A percentile compares a stretch with the other conserved stretches of the same genome.
These are phyloP conservation scores for Drosophila pseudoananassae DNA, from an alignment of 1,140 invertebrate species.

Conservation along the genomic window DNA sequence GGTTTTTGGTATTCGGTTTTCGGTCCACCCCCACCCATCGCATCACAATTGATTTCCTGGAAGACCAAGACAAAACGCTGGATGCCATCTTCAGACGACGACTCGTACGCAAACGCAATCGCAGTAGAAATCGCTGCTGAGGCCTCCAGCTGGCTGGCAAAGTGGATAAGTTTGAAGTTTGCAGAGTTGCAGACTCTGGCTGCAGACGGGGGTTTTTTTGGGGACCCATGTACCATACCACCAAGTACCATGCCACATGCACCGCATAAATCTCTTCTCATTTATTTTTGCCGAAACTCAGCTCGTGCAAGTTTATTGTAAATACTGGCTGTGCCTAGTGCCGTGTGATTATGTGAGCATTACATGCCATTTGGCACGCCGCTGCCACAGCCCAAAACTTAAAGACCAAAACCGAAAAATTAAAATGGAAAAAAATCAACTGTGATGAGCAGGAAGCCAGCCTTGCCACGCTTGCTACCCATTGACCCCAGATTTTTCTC, in stretches of 20 bases:
- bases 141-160: constrained; percentile 38
- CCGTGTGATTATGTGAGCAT: constrained; percentile 61
- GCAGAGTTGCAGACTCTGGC: constrained; percentile 11
- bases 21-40: constrained; percentile 39
- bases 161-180: constrained; percentile 18
- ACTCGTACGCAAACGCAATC: constrained; percentile 6
- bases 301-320: constrained; percentile 48
- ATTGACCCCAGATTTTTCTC: constrained; percentile 45
- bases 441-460: constrained; percentile 52
- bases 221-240: constrained; percentile 51
- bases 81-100: constrained; percentile 68
- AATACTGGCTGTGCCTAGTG: constrained; percentile 43
- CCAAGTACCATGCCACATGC: constrained; percentile 50
- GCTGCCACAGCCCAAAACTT: constrained; percentile 41
- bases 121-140: constrained; percentile 8
- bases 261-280: constrained; percentile 74
- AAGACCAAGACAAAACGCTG: constrained; percentile 50
- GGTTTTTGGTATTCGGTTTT: background rate
- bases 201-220: constrained; percentile 22
- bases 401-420: background rate
- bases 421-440: background rate
- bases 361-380: constrained; percentile 65
- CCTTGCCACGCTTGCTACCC: constrained; percentile 54
- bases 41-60: constrained; percentile 60
- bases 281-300: constrained; percentile 64